Percentiles rank a stretch among this genome's conserved stretches.
phyloP scores from a whole-genome alignment of 2,113 vertebrate species.

The Cyprinodon brontotheroides region DNA sequence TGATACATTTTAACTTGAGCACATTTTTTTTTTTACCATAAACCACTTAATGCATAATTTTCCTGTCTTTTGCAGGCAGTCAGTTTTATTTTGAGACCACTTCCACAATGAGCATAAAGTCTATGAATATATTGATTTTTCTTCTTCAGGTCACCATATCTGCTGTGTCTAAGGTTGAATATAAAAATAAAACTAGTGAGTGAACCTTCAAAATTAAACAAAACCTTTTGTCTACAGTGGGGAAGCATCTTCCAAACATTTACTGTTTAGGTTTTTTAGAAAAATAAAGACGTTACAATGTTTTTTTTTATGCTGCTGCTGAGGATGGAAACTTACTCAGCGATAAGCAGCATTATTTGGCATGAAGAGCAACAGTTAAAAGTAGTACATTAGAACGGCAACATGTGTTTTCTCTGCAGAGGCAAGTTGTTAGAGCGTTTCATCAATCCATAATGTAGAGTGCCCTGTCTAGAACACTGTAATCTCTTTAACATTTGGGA shows the following conservation, averaged over 20 bases:
- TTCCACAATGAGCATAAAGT: too few relatives aligned
- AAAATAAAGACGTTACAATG: neutral
- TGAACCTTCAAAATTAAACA: too few relatives aligned
- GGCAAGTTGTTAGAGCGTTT: constrained; percentile 27
- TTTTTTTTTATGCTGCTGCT: neutral
- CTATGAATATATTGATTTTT: too few relatives aligned
- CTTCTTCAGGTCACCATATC: too few relatives aligned
- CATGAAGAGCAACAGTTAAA: neutral
- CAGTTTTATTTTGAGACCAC: too few relatives aligned
- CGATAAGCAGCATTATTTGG: neutral
- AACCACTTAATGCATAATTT: too few relatives aligned
- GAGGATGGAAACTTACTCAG: neutral
- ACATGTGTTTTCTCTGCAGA: constrained; percentile 16
- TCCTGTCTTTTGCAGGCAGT: too few relatives aligned
- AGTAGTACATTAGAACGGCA: constrained; percentile 18
- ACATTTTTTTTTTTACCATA: too few relatives aligned
- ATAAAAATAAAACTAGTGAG: too few relatives aligned
- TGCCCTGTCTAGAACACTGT: constrained; percentile 2
- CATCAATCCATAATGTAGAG: constrained; percentile 27
- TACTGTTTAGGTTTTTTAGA: neutral
- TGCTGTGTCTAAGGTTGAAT: too few relatives aligned
- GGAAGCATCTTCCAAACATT: neutral
- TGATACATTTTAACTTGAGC: too few relatives aligned
- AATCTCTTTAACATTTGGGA: constrained; percentile 29
- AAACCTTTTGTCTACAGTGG: too few relatives aligned